Evolutionary conservation across 2,888 invertebrate genomes (phyloP).

Genomic region (Eupithecia subfuscata): DNA sequence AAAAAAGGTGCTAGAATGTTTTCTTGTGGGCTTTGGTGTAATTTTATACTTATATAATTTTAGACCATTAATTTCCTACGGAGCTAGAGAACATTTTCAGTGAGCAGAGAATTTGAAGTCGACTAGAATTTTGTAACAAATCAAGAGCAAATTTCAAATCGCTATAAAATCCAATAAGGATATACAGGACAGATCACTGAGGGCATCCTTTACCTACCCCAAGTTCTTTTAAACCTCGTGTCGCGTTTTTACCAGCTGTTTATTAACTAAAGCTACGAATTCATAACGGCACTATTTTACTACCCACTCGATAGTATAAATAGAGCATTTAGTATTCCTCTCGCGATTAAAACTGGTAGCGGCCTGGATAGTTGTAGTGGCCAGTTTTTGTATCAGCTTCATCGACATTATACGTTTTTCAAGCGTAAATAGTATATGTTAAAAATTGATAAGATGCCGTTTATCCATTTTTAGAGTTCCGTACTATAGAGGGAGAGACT

Average conservation of each 20-base stretch:
- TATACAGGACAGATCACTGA: too few species aligned
- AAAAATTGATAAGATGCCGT: neutral
- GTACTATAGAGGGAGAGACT: neutral
- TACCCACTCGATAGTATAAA: slow-evolving; percentile 27
- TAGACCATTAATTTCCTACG: too few species aligned
- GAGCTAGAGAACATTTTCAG: too few species aligned
- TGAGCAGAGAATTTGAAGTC: too few species aligned
- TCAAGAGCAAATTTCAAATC: too few species aligned
- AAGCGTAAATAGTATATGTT: slow-evolving; percentile 21
- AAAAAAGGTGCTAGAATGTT: too few species aligned
- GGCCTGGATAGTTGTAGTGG: slow-evolving; percentile 12
- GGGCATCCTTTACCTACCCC: neutral
- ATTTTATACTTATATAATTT: too few species aligned
- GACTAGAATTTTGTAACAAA: too few species aligned
- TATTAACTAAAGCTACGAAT: neutral
- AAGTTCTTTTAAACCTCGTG: neutral
- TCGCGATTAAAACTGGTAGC: slow-evolving; percentile 25
- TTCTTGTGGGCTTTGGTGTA: too few species aligned
- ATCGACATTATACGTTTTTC: slow-evolving; percentile 16
- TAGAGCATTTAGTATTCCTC: slow-evolving; percentile 30
- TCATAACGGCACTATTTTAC: slow-evolving; percentile 29
- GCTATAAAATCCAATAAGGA: too few species aligned
- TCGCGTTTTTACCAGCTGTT: neutral
- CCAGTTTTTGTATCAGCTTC: slow-evolving; percentile 26
- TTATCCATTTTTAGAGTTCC: slow-evolving; percentile 9